Evolutionary conservation across 2,888 invertebrate genomes (phyloP), one percentile per base, ranked within the genome.

Genomic region (Stenotaenia linearis): DNA sequence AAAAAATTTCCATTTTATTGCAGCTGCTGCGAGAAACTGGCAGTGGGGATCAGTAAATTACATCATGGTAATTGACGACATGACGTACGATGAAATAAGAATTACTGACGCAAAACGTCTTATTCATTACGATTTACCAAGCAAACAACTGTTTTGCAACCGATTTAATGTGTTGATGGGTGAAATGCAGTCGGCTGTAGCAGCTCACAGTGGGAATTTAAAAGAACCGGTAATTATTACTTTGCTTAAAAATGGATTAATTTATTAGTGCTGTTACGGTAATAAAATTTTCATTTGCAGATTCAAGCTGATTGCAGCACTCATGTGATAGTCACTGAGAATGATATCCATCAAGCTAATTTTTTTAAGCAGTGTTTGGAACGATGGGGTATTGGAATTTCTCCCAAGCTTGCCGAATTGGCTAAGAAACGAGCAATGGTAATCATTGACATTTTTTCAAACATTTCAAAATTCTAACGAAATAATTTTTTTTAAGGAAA

Each of bases 61-160:
- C 30, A 85, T 91, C 80, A 86, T 93, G 15, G 87, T 94, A 6
- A 91, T 92, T 83, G 91, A 91, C n/a, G 94, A 94, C 85, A 87
- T 88, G 15, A 89, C 90, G 83, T 86, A 93, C 78, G 87, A 87
- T 0, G 89, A 91, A 82, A 84, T 93, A 78, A 88, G 89, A 80
- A 87, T 93, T 6, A 90, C 89, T 0, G 89, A 92, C 84, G 92
- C 91, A 0, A 88, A 90, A 77, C 88, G 90, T 83, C 86, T 94
- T 32, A 88, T 95, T 18, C 93, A 94, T 85, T 93, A 90, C 85
- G 91, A 92, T 1, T 85, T 94, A 82, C 91, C 92, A 0, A 84
- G 86, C 30, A 86, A 89, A 61, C 84, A 84, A 86, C 87, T 25
- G 89, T 91, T 82, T 88, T 88, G 79, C 87, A 89, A 4, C 5